Evolutionary conservation across 2,888 invertebrate species (phyloP), one percentile per base, ranked within the genome.

Genomic region (Melieria omissa): DNA sequence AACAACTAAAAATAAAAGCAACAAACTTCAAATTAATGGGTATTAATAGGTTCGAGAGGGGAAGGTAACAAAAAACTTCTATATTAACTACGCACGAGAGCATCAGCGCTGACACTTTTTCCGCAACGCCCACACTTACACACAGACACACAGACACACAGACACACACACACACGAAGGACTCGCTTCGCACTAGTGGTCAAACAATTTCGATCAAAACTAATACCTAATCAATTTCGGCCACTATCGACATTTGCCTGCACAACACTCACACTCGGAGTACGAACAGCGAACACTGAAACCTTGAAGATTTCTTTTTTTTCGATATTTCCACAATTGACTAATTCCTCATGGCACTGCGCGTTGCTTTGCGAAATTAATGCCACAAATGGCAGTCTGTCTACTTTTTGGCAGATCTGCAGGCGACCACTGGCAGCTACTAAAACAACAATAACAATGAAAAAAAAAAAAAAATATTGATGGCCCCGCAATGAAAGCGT

Each of bases 221-320:
- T 69, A 65, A 72, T 75, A 55, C 55, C 73, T 75, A 72, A 75
- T 75, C 72, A 75, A 74, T 75, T 75, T 73, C 61, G 65, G 60
- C 54, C 60, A 49, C 42, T 42, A 55, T 29, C 45, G 65, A 61
- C 54, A 61, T 49, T 52, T 68, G 29, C 49, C n/a, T 46, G 12
- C 52, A 6, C 12, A 65, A 69, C 14, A 16, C 29, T 2, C 29
- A 29, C 29, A 29, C 29, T 29, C 29, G 2, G 29, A 29, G 3
- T 2, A 29, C 29, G 29, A 29, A 29, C 29, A 2, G 29, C 29
- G 3, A 29, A 29, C 29, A 29, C 2, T 29, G 29, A 29, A 29
- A 2, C 29, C 29, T 29, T 29, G 29, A 29, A 29, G 29, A 29
- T 29, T 29, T 29, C 29, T 29, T 1, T 3, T 29, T 29, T 29